Percentiles rank a stretch among this genome's conserved stretches.
Evolutionary conservation across 1,140 invertebrate genomes (phyloP).

Genomic region (Cydia splendana): DNA sequence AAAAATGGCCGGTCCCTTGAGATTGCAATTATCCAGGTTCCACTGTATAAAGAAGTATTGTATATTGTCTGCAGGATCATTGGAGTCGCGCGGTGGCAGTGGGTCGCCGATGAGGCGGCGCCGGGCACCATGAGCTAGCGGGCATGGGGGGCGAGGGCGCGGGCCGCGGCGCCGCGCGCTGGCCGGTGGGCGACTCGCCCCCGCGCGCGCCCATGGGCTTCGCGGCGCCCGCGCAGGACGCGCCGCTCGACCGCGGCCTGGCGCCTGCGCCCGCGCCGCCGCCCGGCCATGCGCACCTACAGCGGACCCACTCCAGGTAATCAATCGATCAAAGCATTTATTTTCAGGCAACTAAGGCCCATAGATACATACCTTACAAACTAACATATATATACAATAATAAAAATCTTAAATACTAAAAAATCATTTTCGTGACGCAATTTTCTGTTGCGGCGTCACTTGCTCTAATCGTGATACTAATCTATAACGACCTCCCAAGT

Average conservation of each 20-base stretch:
- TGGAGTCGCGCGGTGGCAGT: slow-evolving; percentile 13
- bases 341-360: no score
- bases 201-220: slow-evolving; percentile 81
- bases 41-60: neutral
- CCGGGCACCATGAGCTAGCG: slow-evolving; percentile 74
- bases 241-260: slow-evolving; percentile 71
- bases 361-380: no score
- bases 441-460: no score
- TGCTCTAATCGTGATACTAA: no score
- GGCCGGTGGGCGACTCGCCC: slow-evolving; percentile 81
- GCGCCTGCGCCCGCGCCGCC: slow-evolving; percentile 77
- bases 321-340: no score
- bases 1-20: no score
- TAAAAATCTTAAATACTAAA: no score
- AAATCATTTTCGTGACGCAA: no score
- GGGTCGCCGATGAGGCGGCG: slow-evolving; percentile 51
- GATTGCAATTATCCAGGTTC: no score
- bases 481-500: no score
- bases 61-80: neutral
- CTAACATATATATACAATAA: no score
- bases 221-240: slow-evolving; percentile 73
- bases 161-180: slow-evolving; percentile 84
- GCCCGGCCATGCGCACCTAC: slow-evolving; percentile 79
- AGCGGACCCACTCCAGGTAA: slow-evolving; percentile 86
- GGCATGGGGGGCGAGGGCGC: slow-evolving; percentile 79